Conservation (phyloP, 2,797 vertebrate species). For the Rallus crepitans region DNA sequence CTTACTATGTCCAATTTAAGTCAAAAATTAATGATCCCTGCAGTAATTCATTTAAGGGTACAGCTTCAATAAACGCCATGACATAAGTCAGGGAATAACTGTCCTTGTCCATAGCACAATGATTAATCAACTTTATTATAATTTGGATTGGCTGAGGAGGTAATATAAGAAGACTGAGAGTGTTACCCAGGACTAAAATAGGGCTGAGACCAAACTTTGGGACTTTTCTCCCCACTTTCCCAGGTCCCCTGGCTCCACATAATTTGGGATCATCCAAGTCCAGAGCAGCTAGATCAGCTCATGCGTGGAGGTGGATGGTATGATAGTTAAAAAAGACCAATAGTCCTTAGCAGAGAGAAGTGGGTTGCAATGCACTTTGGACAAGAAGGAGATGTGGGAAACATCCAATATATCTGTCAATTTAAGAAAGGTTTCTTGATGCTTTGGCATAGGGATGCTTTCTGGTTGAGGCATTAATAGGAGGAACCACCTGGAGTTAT, state of each 20-base stretch:
- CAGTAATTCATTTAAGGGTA: conserved; percentile 71
- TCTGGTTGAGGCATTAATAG: not conserved
- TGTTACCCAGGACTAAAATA: not conserved
- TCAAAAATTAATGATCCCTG: conserved; percentile 74
- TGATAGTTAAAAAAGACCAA: not conserved
- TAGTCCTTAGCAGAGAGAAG: not conserved
- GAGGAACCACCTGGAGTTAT: not conserved
- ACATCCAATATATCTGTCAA: not conserved
- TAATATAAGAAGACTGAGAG: conserved; percentile 14
- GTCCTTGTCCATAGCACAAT: conserved; percentile 26
- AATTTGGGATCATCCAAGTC: not conserved
- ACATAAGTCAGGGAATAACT: conserved; percentile 67
- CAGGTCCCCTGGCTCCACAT: rapidly evolving
- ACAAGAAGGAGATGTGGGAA: not conserved
- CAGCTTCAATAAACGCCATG: conserved; percentile 42
- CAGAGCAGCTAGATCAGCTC: not conserved
- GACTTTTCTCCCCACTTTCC: not conserved
- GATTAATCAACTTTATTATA: conserved; percentile 71
- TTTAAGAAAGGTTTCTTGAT: not conserved
- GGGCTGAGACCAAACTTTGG: not conserved
- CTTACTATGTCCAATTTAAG: conserved; percentile 70
- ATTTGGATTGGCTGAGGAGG: conserved; percentile 46
- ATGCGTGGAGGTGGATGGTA: rapidly evolving
- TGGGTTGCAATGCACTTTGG: not conserved
- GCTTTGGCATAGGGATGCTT: not conserved